Evolutionary conservation across 2,797 vertebrate species (phyloP).

Genomic region (Enteromius mattozi): DNA sequence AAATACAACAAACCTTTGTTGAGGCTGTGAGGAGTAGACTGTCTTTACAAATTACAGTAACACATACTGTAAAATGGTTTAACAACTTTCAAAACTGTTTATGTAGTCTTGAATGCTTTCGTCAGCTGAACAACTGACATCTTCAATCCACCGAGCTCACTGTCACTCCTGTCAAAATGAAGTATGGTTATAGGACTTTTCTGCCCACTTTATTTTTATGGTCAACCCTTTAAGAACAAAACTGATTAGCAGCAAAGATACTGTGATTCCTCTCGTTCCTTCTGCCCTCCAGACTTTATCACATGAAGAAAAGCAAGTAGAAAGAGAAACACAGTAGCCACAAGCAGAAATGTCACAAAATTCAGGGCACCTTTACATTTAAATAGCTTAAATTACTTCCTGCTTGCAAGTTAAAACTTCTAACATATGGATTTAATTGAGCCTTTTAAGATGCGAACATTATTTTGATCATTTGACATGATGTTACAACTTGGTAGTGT

Average conservation of each 20-base stretch:
- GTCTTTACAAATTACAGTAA: not conserved
- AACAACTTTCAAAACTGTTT: too few species aligned
- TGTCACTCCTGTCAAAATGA: too few species aligned
- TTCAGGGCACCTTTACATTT: too few species aligned
- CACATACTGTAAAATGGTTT: too few species aligned
- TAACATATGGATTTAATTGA: not conserved
- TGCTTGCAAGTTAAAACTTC: not conserved
- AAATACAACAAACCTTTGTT: not conserved
- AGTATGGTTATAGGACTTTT: not conserved
- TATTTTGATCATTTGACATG: not conserved
- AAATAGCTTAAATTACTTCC: not conserved
- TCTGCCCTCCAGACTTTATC: not conserved
- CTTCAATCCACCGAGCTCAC: not conserved
- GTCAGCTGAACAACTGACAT: not conserved
- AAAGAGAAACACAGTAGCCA: not conserved
- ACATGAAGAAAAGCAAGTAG: not conserved
- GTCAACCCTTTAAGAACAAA: not conserved
- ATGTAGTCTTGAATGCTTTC: too few species aligned
- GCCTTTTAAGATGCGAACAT: not conserved
- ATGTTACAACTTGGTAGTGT: too few species aligned
- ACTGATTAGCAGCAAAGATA: not conserved
- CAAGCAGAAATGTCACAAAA: not conserved
- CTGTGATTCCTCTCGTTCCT: not conserved
- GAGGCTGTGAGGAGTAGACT: not conserved
- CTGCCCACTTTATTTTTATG: not conserved